Evolutionary conservation across 2,888 invertebrate genomes (phyloP).

Genomic region (Melanophora roralis): DNA sequence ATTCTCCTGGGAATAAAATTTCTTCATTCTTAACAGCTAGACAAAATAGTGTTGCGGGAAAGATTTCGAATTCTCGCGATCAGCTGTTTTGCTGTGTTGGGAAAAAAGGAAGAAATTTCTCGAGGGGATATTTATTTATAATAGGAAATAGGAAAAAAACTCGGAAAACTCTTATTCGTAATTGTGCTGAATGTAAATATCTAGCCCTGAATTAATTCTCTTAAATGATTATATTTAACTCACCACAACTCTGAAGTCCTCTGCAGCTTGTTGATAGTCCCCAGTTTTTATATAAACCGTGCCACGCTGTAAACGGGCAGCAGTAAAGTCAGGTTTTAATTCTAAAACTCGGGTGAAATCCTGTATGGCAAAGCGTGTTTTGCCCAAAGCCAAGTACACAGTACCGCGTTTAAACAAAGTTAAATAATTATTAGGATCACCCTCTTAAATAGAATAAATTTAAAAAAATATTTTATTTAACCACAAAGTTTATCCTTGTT

Average conservation of each 20-base stretch:
- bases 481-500: background rate
- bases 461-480: background rate
- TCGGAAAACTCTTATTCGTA: too few species aligned
- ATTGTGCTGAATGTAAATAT: too few species aligned
- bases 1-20: too few species aligned
- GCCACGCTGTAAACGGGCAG: constrained; percentile 90
- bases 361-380: constrained; percentile 94
- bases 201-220: too few species aligned
- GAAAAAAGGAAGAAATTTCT: too few species aligned
- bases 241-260: constrained; percentile 91
- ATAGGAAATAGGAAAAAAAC: too few species aligned
- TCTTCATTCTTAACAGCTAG: too few species aligned
- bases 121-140: too few species aligned
- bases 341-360: constrained; percentile 96
- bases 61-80: too few species aligned
- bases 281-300: constrained; percentile 94
- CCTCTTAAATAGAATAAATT: constrained; percentile 81
- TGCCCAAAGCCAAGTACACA: constrained; percentile 96
- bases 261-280: constrained; percentile 87
- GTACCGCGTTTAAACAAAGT: constrained; percentile 97
- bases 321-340: constrained; percentile 95
- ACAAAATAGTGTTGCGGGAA: too few species aligned
- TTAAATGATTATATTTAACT: constrained; percentile 75
- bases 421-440: constrained; percentile 96
- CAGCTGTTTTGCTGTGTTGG: too few species aligned